These are phyloP conservation scores for Ispidina lecontei DNA, from an alignment of 2,797 vertebrate species.

Conservation along the genomic window DNA sequence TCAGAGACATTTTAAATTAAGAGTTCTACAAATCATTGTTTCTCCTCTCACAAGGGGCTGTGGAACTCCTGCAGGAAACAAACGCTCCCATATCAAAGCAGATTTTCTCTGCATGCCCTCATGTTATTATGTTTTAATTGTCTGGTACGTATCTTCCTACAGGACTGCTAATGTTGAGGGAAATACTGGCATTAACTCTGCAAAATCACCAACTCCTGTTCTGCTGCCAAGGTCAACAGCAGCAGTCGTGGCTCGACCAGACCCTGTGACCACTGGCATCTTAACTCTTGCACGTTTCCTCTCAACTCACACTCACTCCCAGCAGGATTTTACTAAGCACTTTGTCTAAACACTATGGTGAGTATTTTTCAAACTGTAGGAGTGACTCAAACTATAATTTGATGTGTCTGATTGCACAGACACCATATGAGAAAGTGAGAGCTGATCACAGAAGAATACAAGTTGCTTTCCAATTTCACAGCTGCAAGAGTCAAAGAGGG, in stretches of 20 bases:
- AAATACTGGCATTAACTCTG: background rate
- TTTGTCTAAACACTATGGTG: background rate
- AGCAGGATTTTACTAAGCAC: background rate
- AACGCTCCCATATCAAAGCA: background rate
- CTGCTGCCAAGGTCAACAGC: accelerated
- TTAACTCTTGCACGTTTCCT: accelerated
- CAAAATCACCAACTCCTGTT: background rate
- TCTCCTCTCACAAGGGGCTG: background rate
- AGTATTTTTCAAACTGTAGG: conserved; percentile 45
- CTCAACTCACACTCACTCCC: background rate
- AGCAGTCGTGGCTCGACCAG: background rate
- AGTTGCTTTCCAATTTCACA: conserved; percentile 66
- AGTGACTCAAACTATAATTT: conserved; percentile 55
- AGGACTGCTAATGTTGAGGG: background rate
- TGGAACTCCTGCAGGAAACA: background rate
- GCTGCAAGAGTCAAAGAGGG: conserved; percentile 9
- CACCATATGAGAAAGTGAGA: conserved; percentile 29
- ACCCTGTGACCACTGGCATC: background rate
- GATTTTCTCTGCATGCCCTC: background rate
- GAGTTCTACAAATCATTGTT: background rate
- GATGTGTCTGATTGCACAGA: conserved; percentile 51
- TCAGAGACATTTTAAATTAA: background rate
- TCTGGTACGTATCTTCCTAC: background rate
- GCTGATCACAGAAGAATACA: conserved; percentile 54
- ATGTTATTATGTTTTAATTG: background rate